These are phyloP conservation scores for Cichladusa arquata DNA, from an alignment of 2,113 vertebrate species.

Conservation along the genomic window DNA sequence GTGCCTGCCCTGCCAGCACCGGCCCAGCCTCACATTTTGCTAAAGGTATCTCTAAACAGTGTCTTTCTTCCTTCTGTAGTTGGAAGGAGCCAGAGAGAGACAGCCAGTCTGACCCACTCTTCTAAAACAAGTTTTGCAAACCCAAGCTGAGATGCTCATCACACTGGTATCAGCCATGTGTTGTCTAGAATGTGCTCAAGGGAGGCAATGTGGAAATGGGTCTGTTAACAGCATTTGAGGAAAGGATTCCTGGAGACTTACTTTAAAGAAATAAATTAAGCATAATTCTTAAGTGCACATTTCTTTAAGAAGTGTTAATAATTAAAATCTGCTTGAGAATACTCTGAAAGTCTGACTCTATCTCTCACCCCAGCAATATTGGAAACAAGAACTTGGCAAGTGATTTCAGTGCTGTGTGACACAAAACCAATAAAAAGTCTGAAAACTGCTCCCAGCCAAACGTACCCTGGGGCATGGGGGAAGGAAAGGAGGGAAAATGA, in stretches of 20 bases:
- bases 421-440: neutral
- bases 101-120: neutral
- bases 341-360: neutral
- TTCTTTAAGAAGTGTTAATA: neutral
- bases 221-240: neutral
- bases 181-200: neutral
- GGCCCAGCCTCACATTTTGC: neutral
- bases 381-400: neutral
- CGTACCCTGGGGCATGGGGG: fast-evolving
- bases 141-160: neutral
- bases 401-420: neutral
- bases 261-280: neutral
- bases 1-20: neutral
- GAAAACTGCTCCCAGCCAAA: neutral
- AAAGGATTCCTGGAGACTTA: neutral
- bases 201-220: neutral
- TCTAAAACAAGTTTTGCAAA: neutral
- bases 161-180: neutral
- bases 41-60: neutral
- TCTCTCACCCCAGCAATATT: neutral
- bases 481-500: neutral
- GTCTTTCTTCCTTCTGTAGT: neutral
- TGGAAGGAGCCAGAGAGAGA: neutral
- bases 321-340: neutral
- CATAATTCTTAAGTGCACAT: neutral